Evolutionary conservation across 2,797 vertebrate species (phyloP).

Genomic region (Pogoniulus pusillus): DNA sequence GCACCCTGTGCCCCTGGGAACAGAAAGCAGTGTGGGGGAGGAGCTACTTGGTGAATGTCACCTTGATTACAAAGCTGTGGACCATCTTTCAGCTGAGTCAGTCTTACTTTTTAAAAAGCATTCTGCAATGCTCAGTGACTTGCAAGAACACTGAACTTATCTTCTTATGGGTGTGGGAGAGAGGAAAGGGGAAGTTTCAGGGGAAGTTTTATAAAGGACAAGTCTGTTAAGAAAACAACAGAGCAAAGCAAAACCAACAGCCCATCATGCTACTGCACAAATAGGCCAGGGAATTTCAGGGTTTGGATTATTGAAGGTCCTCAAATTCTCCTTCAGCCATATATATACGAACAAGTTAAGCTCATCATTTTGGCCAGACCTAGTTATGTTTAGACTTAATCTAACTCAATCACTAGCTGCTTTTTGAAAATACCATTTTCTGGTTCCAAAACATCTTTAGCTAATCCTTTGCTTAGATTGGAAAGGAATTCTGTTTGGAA

Average conservation of each 20-base stretch:
- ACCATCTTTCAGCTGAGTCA: background rate
- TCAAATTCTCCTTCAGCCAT: background rate
- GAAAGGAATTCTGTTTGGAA: slow-evolving; percentile 59
- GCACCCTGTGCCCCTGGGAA: background rate
- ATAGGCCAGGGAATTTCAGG: background rate
- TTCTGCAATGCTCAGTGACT: background rate
- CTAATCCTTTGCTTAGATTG: slow-evolving; percentile 63
- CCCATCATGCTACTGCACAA: background rate
- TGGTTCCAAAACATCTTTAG: slow-evolving; percentile 61
- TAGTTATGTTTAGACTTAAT: slow-evolving; percentile 43
- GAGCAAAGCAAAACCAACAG: background rate
- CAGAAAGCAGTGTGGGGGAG: background rate
- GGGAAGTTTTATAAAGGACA: background rate
- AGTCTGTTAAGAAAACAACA: background rate
- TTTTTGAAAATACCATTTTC: slow-evolving; percentile 62
- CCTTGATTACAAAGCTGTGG: background rate
- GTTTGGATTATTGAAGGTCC: background rate
- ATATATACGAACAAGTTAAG: slow-evolving; percentile 43
- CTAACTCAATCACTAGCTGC: slow-evolving; percentile 51
- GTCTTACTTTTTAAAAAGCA: background rate
- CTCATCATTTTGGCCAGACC: slow-evolving; percentile 9
- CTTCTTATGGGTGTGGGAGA: background rate
- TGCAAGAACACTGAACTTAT: background rate
- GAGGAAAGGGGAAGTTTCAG: background rate
- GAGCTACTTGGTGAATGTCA: background rate